Base-by-base conservation (phyloP, 2,888 invertebrate species). In the Marasmarcha lunaedactyla region DNA sequence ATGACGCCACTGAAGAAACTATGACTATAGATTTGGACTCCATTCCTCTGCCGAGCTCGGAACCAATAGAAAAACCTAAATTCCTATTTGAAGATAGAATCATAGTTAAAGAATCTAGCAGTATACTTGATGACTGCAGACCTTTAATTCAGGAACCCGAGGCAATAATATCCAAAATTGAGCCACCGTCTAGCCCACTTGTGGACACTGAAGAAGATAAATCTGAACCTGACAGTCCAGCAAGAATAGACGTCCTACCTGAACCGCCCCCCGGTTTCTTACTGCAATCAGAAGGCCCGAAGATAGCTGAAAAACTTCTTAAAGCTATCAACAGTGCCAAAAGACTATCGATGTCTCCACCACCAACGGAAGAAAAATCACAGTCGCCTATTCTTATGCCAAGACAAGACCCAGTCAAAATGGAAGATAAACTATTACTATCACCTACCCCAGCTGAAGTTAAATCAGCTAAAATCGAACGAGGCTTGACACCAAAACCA, bases 221-320 rank as follows among this genome's bases (percentile, higher is more conserved):
- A 47, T 84, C 79, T 0, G 84, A 84, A 46, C 83, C 83, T 0
- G 84, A 84, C 41, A 83, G 81, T 50, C 78, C 78, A 1, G 74
- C 77, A 11, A 55, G 83, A n/a, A 68, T 78, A 6, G 84, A 84
- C 46, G 79, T 78, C 0, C 46, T 84, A n/a, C 83, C 84, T 0
- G 84, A 84, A 45, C 83, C 84, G 1, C 84, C 84, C 0, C 76
- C 79, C 1, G 78, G 63, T 0, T 84, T 84, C 57, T 59, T 79
- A 1, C 52, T 84, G 9, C 83, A 84, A 46, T 74, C 84, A 2
- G 83, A 84, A 48, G 84, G 83, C 1, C 85, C 86, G 1, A 88
- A 88, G 45, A 88, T 88, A 50, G 88, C 88, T 0, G 88, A 88
- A 48, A 88, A 87, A 54, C 78, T 88, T 2, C 68, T 88, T 1